Evolutionary conservation across 2,113 vertebrate genomes (phyloP), one percentile per base, ranked within the genome.

Genomic region (Anser cygnoides): DNA sequence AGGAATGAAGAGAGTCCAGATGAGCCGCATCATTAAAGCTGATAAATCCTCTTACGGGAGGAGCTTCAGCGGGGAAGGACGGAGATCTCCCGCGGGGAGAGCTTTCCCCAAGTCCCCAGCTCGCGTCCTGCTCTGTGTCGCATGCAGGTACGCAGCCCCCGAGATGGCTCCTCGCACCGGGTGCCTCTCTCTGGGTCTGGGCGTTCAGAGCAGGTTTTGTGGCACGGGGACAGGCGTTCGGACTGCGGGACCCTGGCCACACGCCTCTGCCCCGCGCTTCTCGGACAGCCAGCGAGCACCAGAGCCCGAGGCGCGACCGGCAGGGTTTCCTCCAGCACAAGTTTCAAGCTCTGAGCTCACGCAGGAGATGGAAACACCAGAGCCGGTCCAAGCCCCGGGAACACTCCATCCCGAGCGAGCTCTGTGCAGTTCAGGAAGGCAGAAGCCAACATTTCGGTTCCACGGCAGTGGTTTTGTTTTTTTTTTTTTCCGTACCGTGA

Each of bases 41-140:
- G 2, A 55, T 87, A 94, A 96, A 95, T 96, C 93, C 93, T 94
- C 95, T 92, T 95, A 93, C 68, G 70, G 84, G 93, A 96, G 84
- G 90, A 93, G 88, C 70, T 78, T 72, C 73, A 57, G 57, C 7
- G 31, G 66, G 86, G 62, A 33, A 92, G 68, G 61, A 77, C 49
- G n/a, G 83, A 86, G 76, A 62, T 2, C 16, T 39, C 80, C 52
- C 0, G 2, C 4, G 2, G 88, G 63, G 39, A 94, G 54, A 89
- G 92, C 82, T 92, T 81, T 95, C 95, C 90, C 79, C 86, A 84
- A 67, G 83, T 76, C 44, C 72, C 6, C 52, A 54, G 86, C 49
- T 57, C 21, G 35, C 1, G 0, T 39, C 57, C 67, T 52, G 62
- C 44, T 84, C 91, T 94, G 80, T 82, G 86, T 66, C 2, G 0